phyloP scores from a whole-genome alignment of 2,888 invertebrate species.

The Meandrusa payeni region DNA sequence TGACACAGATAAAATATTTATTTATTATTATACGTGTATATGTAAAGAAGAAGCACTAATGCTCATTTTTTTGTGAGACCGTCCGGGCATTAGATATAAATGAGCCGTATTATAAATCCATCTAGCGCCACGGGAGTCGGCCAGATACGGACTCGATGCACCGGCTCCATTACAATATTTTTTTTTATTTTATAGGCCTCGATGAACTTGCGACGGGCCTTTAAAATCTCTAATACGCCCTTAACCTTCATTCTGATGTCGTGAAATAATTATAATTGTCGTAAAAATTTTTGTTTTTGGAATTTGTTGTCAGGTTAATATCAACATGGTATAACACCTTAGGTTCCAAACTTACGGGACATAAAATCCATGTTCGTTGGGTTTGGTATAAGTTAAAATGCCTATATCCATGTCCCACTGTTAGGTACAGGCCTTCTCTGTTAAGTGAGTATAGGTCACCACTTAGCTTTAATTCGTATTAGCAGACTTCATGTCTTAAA shows the following conservation, averaged over 20 bases:
- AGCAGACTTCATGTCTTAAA: no score
- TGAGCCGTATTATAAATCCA: slow-evolving; percentile 18
- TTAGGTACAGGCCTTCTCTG: no score
- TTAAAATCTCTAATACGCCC: slow-evolving; percentile 8
- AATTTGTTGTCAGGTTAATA: no score
- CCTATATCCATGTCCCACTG: no score
- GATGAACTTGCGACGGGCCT: slow-evolving; percentile 3
- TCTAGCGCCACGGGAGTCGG: slow-evolving; percentile 16
- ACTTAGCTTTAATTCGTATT: no score
- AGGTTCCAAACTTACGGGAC: no score
- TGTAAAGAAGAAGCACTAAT: neutral
- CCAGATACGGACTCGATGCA: slow-evolving; percentile 7
- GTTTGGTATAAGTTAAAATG: no score
- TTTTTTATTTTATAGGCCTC: slow-evolving; percentile 16
- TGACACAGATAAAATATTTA: slow-evolving; percentile 8
- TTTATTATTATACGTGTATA: slow-evolving; percentile 11
- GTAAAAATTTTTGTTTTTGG: slow-evolving; percentile 9
- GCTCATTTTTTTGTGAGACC: slow-evolving; percentile 9
- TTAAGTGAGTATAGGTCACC: no score
- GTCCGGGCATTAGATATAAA: neutral
- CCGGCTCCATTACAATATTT: slow-evolving; percentile 13
- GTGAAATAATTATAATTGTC: slow-evolving; percentile 10
- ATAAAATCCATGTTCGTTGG: neutral
- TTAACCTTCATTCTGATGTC: slow-evolving; percentile 9
- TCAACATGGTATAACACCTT: no score